Conservation (phyloP, 2,113 vertebrate genomes). For the Spermophilus dauricus region DNA sequence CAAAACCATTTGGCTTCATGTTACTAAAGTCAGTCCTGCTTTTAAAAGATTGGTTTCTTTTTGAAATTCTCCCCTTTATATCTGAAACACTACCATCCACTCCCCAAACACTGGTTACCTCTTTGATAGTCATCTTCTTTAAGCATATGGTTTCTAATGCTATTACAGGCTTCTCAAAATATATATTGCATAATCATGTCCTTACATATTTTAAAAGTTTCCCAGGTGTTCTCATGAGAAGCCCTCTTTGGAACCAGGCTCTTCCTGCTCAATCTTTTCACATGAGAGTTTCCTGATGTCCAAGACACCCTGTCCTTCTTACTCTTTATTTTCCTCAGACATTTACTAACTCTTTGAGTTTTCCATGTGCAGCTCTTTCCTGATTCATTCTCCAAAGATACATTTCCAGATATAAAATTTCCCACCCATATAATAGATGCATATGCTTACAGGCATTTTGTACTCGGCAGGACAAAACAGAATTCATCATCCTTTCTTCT, state of each 20-base stretch:
- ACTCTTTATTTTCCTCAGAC: neutral
- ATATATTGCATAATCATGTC: neutral
- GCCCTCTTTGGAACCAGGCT: neutral
- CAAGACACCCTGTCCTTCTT: neutral
- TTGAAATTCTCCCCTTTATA: neutral
- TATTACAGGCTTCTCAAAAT: neutral
- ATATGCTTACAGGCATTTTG: neutral
- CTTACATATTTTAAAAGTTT: neutral
- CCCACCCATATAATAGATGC: neutral
- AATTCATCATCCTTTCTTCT: neutral
- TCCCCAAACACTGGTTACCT: neutral
- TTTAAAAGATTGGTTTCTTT: conserved; percentile 19
- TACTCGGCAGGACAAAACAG: neutral
- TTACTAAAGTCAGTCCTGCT: conserved; percentile 20
- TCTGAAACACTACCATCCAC: neutral
- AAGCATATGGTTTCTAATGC: conserved; percentile 38
- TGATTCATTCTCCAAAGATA: neutral
- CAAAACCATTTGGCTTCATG: neutral
- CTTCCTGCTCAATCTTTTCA: neutral
- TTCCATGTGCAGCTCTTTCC: neutral
- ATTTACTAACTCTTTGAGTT: neutral
- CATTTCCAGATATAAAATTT: neutral
- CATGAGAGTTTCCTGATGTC: neutral
- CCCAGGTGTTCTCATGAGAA: neutral
- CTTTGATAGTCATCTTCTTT: neutral